Base-by-base conservation (phyloP, 2,888 invertebrate species). In the Galeruca laticollis region DNA sequence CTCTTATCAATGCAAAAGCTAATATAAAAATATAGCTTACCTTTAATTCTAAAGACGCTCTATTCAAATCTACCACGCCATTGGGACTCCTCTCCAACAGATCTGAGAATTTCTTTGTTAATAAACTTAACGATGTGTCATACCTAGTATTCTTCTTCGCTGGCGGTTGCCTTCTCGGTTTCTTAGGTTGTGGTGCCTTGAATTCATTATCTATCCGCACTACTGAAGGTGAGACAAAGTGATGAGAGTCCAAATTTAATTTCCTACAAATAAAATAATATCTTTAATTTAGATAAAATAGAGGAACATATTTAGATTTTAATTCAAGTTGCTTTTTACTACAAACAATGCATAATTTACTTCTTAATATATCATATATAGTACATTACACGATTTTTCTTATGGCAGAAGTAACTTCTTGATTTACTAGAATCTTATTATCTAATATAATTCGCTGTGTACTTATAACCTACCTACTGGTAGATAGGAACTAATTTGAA, bases 31-130 rank as follows among this genome's bases (percentile, higher is more conserved):
- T 15, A 43, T n/a, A 43, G 13, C 43, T 64, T 59, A 66, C 66
- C 81, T 94, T 93, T 76, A 98, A 88, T 78, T 93, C 92, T 83
- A 92, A 93, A 57, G 97, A 96, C 72, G 97, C 97, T 83, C 92
- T 90, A 86, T 96, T 96, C 81, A 96, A 89, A 86, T 96, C 95
- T 76, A 96, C 92, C 65, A 95, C 94, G 75, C 98, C 98, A 85
- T 96, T 93, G 40, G 93, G 92, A 72, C 97, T 95, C 77, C 91
- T 92, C 86, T 95, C 93, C 73, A 98, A 89, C 80, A 98, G 88
- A 75, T 93, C 92, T 73, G 98, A 95, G 87, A 98, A 98, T 86
- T 96, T 96, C 87, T 97, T 97, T 76, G 98, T 98, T 77, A 98
- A 89, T 83, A 97, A 91, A 82, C 97, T 97, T 82, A 98, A 89